Percentiles rank a stretch among this genome's conserved stretches.
Conservation (phyloP, 2,113 vertebrate species). For the Falcunculus frontatus region DNA sequence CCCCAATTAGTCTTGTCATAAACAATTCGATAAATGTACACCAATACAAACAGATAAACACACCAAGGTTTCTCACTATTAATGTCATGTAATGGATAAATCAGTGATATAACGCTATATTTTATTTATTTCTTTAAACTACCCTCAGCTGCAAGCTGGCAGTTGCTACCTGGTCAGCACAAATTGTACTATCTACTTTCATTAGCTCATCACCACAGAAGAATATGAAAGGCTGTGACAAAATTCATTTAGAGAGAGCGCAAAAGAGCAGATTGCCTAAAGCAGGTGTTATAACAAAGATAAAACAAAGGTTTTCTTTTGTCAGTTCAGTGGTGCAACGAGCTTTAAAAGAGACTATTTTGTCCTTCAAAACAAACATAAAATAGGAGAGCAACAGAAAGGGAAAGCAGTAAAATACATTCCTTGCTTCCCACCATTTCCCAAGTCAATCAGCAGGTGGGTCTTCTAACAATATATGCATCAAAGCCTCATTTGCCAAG, state of each 20-base stretch:
- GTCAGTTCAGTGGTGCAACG: slow-evolving; percentile 6
- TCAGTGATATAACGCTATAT: slow-evolving; percentile 83
- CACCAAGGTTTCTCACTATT: slow-evolving; percentile 86
- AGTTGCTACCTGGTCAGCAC: slow-evolving; percentile 93
- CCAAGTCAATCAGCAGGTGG: neutral
- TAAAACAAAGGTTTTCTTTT: slow-evolving; percentile 81
- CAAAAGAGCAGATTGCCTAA: slow-evolving; percentile 87
- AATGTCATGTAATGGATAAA: slow-evolving; percentile 97
- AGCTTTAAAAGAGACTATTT: slow-evolving; percentile 58
- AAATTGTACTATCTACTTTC: slow-evolving; percentile 99
- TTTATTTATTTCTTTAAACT: slow-evolving; percentile 84
- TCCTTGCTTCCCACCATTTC: neutral
- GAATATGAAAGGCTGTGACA: slow-evolving; percentile 96
- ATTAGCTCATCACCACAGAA: slow-evolving; percentile 89
- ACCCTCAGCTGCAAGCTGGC: slow-evolving; percentile 88
- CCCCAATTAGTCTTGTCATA: slow-evolving; percentile 99
- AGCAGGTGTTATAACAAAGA: slow-evolving; percentile 92
- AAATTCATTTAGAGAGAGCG: slow-evolving; percentile 92
- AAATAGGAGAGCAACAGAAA: slow-evolving; percentile 53
- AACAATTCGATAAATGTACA: slow-evolving; percentile 98
- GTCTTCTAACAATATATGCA: neutral
- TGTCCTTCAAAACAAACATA: slow-evolving; percentile 68
- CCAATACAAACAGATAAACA: slow-evolving; percentile 99
- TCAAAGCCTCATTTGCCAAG: neutral
- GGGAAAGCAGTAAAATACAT: slow-evolving; percentile 31